Conservation (phyloP, 2,113 vertebrate genomes). For the Pseudolaguvia tuberculata region DNA sequence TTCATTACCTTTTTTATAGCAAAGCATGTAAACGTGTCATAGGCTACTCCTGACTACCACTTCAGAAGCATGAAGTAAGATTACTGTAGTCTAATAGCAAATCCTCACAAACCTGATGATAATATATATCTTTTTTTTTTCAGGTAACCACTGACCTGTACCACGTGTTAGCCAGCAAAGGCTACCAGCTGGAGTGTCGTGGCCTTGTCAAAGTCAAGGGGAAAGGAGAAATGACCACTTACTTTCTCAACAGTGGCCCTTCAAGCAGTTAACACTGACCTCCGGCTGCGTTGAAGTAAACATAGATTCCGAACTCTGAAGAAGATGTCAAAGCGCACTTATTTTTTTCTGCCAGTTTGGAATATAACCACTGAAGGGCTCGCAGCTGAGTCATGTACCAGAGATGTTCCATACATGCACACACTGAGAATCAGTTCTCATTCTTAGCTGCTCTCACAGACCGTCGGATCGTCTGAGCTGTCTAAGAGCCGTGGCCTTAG, state of each 20-base stretch:
- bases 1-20: too few species aligned
- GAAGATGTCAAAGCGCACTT: slow-evolving; percentile 34
- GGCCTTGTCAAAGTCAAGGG: slow-evolving; percentile 95
- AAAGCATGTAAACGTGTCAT: too few species aligned
- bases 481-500: slow-evolving; percentile 69
- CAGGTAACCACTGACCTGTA: slow-evolving; percentile 92
- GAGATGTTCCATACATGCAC: slow-evolving; percentile 42
- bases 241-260: slow-evolving; percentile 91
- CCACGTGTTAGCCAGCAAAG: slow-evolving; percentile 86
- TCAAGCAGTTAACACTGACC: slow-evolving; percentile 73
- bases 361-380: slow-evolving; percentile 39
- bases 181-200: slow-evolving; percentile 87
- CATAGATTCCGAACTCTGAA: slow-evolving; percentile 13
- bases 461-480: slow-evolving; percentile 56
- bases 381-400: slow-evolving; percentile 9
- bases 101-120: background rate
- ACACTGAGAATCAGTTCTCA: slow-evolving; percentile 46
- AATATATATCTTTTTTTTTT: slow-evolving; percentile 34
- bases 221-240: slow-evolving; percentile 96
- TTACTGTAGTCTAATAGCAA: background rate
- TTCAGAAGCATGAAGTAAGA: too few species aligned
- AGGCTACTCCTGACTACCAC: too few species aligned
- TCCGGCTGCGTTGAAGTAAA: slow-evolving; percentile 58
- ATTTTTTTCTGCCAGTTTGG: slow-evolving; percentile 8
- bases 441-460: slow-evolving; percentile 49